phyloP scores from a whole-genome alignment of 1,140 invertebrate genomes.

The Drosophila murphyi region DNA sequence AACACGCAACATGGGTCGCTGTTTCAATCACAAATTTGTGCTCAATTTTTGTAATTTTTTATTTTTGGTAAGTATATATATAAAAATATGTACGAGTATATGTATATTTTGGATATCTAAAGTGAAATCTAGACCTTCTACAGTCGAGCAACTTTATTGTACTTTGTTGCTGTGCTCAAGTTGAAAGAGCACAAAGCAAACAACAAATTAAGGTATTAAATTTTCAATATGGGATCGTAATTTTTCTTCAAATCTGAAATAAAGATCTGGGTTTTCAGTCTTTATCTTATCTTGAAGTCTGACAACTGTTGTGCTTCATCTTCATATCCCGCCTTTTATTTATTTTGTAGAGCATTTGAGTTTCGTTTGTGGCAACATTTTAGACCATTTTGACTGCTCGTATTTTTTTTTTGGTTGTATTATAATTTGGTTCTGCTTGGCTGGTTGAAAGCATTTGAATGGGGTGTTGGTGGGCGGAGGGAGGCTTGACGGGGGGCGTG shows the following conservation, averaged over 20 bases:
- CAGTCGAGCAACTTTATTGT: conserved; percentile 34
- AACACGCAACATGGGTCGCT: conserved; percentile 56
- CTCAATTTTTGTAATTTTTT: conserved; percentile 80
- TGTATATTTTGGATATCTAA: background rate
- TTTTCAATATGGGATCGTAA: no score
- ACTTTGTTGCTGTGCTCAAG: background rate
- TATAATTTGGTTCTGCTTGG: conserved; percentile 46
- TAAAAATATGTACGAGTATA: no score
- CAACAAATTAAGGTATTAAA: background rate
- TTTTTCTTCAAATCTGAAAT: background rate
- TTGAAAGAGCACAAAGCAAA: background rate
- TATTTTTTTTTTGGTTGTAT: conserved; percentile 27
- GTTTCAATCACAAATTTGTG: conserved; percentile 75
- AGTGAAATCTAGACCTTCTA: conserved; percentile 55
- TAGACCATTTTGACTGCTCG: conserved; percentile 22
- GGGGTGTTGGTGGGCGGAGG: background rate
- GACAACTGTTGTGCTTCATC: background rate
- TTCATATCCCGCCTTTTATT: background rate
- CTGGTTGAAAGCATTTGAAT: conserved; percentile 52
- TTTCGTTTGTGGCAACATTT: conserved; percentile 13
- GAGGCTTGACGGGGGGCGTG: background rate
- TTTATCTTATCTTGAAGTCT: conserved; percentile 17
- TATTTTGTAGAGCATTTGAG: conserved; percentile 30
- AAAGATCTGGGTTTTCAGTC: conserved; percentile 11
- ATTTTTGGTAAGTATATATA: conserved; percentile 74